phyloP scores from a whole-genome alignment of 2,888 invertebrate genomes.

The Pandemis cinnamomeana region DNA sequence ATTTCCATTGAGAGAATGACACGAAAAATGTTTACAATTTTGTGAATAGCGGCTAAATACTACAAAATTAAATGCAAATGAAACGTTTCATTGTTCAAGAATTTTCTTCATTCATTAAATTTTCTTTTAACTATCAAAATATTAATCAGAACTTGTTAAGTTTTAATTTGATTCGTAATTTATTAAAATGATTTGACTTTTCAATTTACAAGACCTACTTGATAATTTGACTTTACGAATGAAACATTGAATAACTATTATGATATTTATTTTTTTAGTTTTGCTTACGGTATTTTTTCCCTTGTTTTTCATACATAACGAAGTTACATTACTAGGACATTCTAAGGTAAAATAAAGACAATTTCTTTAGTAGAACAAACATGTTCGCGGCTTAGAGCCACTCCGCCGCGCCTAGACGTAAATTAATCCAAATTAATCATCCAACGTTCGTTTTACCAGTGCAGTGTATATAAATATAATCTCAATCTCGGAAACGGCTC shows the following conservation, averaged over 20 bases:
- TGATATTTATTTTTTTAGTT: too few species aligned
- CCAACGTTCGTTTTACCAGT: too few species aligned
- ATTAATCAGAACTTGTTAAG: neutral
- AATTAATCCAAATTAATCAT: too few species aligned
- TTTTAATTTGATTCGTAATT: neutral
- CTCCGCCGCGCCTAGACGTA: too few species aligned
- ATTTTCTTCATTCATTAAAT: neutral
- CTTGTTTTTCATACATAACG: too few species aligned
- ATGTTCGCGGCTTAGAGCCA: too few species aligned
- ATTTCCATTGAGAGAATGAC: neutral
- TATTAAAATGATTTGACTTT: neutral
- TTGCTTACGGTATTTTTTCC: too few species aligned
- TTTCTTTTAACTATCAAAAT: neutral
- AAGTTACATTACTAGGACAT: too few species aligned
- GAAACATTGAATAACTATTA: neutral
- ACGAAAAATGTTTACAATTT: neutral
- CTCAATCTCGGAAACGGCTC: too few species aligned
- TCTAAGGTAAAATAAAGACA: too few species aligned
- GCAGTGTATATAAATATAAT: too few species aligned
- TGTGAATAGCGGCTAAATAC: neutral
- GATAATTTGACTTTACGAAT: neutral
- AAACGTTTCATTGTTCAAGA: neutral
- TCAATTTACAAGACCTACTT: neutral
- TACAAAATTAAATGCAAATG: conserved; percentile 2
- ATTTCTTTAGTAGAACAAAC: too few species aligned